Evolutionary conservation across 2,888 invertebrate species (phyloP).

Genomic region (Itoplectis maculator): DNA sequence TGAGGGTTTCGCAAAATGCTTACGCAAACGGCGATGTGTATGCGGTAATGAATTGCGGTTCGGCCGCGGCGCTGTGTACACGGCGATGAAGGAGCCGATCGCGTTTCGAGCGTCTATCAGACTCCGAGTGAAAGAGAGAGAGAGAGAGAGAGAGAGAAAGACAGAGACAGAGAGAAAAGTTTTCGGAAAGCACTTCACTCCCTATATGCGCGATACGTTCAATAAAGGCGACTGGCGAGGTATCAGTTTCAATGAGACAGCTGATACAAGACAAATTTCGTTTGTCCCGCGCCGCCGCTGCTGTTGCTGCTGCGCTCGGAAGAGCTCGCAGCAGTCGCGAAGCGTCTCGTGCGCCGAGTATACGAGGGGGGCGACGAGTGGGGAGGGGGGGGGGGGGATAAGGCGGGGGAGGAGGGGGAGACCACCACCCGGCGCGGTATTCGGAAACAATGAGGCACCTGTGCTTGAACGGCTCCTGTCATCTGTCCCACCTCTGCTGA

Average conservation of each 20-base stretch:
- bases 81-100: background rate
- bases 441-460: constrained; percentile 72
- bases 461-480: constrained; percentile 47
- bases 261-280: constrained; percentile 37
- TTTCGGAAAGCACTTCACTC: no score
- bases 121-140: no score
- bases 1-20: constrained; percentile 79
- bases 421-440: background rate
- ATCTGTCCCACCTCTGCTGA: constrained; percentile 47
- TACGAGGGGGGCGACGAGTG: no score
- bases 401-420: background rate
- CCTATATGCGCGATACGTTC: background rate
- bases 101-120: constrained; percentile 1
- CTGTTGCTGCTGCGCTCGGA: constrained; percentile 75
- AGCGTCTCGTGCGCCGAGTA: background rate
- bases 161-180: background rate
- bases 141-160: background rate
- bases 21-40: constrained; percentile 27
- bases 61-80: no score
- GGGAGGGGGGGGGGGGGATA: no score
- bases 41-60: constrained; percentile 22
- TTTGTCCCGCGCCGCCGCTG: constrained; percentile 74
- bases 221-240: background rate
- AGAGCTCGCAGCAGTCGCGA: background rate
- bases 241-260: constrained; percentile 8